Evolutionary conservation across 2,797 vertebrate species (phyloP).

Genomic region (Babyrousa celebensis): DNA sequence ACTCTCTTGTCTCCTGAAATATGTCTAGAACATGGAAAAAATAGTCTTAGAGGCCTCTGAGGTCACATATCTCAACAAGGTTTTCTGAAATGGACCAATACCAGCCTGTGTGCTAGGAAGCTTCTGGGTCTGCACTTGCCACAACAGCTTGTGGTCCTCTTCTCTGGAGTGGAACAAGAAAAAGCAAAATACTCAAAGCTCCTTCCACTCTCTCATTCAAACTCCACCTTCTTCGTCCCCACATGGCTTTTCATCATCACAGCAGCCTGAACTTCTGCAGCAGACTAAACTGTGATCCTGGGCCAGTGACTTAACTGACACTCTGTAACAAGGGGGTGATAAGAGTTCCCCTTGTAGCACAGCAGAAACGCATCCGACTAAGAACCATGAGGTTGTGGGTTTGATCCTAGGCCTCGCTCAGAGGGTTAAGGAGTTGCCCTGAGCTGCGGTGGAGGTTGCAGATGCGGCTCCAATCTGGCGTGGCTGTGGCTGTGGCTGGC

Average conservation of each 20-base stretch:
- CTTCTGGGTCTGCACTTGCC: conserved; percentile 17
- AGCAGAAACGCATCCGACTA: too few species aligned
- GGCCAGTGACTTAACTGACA: not conserved
- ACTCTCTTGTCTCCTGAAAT: not conserved
- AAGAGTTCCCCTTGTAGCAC: not conserved
- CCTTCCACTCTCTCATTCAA: not conserved
- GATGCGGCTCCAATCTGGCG: too few species aligned
- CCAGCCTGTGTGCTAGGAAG: not conserved
- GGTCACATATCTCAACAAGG: not conserved
- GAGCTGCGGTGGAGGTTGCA: too few species aligned
- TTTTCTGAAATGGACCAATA: conserved; percentile 19
- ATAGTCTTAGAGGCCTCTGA: not conserved
- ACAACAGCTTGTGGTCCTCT: not conserved
- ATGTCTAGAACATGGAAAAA: not conserved
- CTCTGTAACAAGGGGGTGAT: not conserved
- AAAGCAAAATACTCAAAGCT: not conserved
- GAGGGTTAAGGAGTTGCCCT: too few species aligned
- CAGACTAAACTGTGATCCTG: not conserved
- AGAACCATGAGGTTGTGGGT: too few species aligned
- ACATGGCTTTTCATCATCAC: not conserved
- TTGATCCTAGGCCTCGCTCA: too few species aligned
- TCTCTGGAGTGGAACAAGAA: not conserved
- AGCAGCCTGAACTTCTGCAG: not conserved
- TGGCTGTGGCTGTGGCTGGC: too few species aligned
- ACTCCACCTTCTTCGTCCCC: not conserved